Conservation (phyloP, 2,888 invertebrate species). For the Nephrocerus scutellatus region DNA sequence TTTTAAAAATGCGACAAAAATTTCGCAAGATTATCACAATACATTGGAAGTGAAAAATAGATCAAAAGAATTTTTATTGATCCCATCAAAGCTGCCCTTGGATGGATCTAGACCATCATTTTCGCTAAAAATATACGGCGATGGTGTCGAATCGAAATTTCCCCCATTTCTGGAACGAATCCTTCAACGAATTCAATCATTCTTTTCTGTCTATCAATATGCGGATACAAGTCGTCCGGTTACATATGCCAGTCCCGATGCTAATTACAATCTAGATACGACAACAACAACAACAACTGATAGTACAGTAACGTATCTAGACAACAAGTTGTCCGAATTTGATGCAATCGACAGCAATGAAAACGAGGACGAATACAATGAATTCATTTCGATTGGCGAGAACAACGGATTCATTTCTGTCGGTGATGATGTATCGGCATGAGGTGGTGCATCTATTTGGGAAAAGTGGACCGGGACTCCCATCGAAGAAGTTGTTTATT, state of each 20-base stretch:
- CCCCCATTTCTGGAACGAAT: conserved; percentile 63
- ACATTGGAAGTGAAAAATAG: too few species aligned
- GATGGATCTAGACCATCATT: too few species aligned
- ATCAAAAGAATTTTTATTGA: too few species aligned
- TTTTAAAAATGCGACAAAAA: too few species aligned
- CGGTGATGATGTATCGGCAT: conserved; percentile 21
- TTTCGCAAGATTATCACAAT: too few species aligned
- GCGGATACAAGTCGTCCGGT: conserved; percentile 50
- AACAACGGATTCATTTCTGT: conserved; percentile 28
- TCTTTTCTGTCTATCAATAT: conserved; percentile 61
- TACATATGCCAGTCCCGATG: conserved; percentile 6
- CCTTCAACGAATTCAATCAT: conserved; percentile 62
- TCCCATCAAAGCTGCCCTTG: too few species aligned
- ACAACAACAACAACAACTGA: conserved; percentile 4
- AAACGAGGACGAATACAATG: conserved; percentile 17
- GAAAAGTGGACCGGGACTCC: too few species aligned
- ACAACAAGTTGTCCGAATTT: background rate
- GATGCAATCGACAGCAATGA: background rate
- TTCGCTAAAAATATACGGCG: conserved; percentile 45
- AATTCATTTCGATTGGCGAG: conserved; percentile 25
- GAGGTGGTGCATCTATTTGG: too few species aligned
- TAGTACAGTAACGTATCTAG: background rate
- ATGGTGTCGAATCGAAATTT: conserved; percentile 51
- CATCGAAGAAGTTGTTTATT: too few species aligned
- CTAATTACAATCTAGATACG: conserved; percentile 5